phyloP scores from a whole-genome alignment of 2,113 vertebrate genomes.

The Uropsilus gracilis region DNA sequence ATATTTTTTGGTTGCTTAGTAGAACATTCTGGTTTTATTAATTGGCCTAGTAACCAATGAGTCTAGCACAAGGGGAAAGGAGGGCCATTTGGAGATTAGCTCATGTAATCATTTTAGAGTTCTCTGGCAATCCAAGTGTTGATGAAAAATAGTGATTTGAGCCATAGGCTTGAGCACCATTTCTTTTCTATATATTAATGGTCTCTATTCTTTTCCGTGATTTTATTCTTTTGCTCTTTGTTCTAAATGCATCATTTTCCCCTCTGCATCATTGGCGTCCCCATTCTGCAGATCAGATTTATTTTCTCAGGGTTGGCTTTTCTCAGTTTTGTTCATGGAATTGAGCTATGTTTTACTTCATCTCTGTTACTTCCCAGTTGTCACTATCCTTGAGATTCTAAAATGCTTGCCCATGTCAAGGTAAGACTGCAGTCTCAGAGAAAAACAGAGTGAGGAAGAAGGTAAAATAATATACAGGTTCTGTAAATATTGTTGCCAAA shows the following conservation, averaged over 20 bases:
- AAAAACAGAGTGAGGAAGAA: not conserved
- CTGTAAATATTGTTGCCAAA: not conserved
- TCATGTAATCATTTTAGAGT: not conserved
- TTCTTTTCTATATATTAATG: not conserved
- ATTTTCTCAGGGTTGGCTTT: not conserved
- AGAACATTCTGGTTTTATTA: not conserved
- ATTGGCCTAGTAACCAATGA: not conserved
- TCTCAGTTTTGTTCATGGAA: not conserved
- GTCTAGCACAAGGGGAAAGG: not conserved
- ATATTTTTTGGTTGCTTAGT: too few species aligned
- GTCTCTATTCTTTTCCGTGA: not conserved
- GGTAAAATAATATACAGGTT: not conserved
- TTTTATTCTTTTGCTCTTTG: not conserved
- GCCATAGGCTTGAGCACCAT: not conserved
- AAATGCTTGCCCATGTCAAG: not conserved
- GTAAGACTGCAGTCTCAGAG: fast-evolving
- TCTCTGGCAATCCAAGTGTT: not conserved
- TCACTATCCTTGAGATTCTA: not conserved
- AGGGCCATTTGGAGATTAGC: not conserved
- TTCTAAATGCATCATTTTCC: not conserved
- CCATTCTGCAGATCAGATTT: not conserved
- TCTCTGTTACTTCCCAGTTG: not conserved
- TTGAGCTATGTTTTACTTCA: not conserved
- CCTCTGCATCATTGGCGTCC: not conserved
- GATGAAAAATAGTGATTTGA: not conserved